Evolutionary conservation across 2,113 vertebrate species (phyloP).

Genomic region (Brachirus orientalis): DNA sequence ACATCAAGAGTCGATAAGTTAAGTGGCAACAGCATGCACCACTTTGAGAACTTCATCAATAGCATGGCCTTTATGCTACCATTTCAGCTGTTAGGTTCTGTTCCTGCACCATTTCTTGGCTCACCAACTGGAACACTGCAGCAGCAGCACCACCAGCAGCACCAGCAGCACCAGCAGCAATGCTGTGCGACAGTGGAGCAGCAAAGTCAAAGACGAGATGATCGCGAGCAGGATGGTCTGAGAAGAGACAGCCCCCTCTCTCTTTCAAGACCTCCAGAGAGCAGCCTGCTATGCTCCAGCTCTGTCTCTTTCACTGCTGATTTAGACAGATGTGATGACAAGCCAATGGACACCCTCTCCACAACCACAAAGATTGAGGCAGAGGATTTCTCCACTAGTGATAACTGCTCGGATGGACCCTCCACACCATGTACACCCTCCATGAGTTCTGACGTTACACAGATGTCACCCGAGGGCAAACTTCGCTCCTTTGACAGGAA

Average conservation of each 20-base stretch:
- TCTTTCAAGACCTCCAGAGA: conserved; percentile 79
- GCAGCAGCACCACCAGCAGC: conserved; percentile 75
- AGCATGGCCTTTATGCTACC: conserved; percentile 97
- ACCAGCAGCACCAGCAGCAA: conserved; percentile 78
- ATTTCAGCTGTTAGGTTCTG: conserved; percentile 91
- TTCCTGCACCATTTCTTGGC: conserved; percentile 89
- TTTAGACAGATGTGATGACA: conserved; percentile 79
- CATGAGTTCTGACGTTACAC: conserved; percentile 85
- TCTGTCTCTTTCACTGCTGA: conserved; percentile 82
- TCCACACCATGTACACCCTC: conserved; percentile 83
- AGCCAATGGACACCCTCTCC: conserved; percentile 75
- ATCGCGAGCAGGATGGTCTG: conserved; percentile 41
- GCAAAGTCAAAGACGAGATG: conserved; percentile 50
- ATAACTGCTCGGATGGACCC: conserved; percentile 84
- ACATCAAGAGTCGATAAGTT: conserved; percentile 85
- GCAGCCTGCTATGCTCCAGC: conserved; percentile 78
- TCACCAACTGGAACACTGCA: conserved; percentile 83
- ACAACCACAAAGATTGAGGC: conserved; percentile 82
- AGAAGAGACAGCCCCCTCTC: conserved; percentile 69
- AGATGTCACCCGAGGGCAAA: conserved; percentile 87
- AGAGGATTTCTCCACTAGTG: conserved; percentile 86
- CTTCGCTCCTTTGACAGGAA: conserved; percentile 83
- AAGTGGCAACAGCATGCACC: conserved; percentile 83
- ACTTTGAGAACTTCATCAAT: conserved; percentile 95
- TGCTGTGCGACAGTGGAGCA: conserved; percentile 64